These are phyloP conservation scores for Montipora foliosa DNA, from an alignment of 64 coral and sea anemone species.

Conservation along the genomic window DNA sequence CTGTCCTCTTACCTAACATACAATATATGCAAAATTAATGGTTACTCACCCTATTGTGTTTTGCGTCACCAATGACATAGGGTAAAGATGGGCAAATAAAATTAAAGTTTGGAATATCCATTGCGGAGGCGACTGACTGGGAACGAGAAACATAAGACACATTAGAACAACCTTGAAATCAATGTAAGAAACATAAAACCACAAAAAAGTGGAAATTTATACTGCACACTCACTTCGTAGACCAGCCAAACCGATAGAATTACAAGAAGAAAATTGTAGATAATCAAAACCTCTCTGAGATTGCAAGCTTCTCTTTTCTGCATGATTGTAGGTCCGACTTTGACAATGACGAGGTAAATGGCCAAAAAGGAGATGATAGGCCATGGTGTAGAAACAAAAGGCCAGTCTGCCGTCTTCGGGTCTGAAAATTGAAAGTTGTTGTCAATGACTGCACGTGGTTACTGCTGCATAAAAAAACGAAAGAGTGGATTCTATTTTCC, in stretches of 20 bases:
- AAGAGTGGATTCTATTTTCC: too few species aligned
- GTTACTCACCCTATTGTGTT: conserved; percentile 69
- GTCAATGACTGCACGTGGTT: too few species aligned
- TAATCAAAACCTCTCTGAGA: conserved; percentile 69
- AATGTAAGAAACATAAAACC: too few species aligned
- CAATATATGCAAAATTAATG: too few species aligned
- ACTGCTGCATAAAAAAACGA: too few species aligned
- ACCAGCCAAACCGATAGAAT: conserved; percentile 87
- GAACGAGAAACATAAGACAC: not conserved
- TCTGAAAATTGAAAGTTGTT: conserved; percentile 50
- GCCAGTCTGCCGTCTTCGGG: conserved; percentile 80
- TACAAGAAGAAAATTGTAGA: conserved; percentile 88
- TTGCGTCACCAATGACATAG: conserved; percentile 78
- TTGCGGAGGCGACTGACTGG: conserved; percentile 77
- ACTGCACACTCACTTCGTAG: conserved; percentile 71
- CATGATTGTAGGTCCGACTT: conserved; percentile 91
- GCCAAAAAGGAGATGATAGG: conserved; percentile 73
- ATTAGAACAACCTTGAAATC: too few species aligned
- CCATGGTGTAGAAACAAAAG: conserved; percentile 84
- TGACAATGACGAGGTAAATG: conserved; percentile 85
- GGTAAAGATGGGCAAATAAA: conserved; percentile 76
- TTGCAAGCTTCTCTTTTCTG: conserved; percentile 77
- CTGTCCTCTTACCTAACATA: too few species aligned
- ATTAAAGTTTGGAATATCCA: conserved; percentile 92
- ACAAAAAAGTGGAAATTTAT: too few species aligned